A percentile compares a stretch with the other conserved stretches of the same genome.
phyloP scores from a whole-genome alignment of 2,888 invertebrate genomes.

The Mellilla xanthometata region DNA sequence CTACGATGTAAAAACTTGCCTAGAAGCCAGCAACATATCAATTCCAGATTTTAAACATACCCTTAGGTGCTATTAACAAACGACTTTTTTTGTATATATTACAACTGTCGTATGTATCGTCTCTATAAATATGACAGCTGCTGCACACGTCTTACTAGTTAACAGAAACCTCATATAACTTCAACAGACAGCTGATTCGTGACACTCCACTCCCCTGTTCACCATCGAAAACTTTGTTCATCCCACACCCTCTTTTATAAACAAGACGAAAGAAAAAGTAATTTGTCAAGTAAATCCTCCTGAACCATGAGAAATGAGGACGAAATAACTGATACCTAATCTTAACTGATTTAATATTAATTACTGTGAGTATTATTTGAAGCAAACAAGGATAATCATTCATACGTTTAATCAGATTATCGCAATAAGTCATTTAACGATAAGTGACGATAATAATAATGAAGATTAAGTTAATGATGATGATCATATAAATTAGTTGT shows the following conservation, averaged over 20 bases:
- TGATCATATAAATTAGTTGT: neutral
- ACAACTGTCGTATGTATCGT: no score
- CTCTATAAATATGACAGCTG: no score
- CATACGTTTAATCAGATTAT: constrained; percentile 3
- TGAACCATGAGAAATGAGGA: constrained; percentile 28
- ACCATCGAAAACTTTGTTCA: constrained; percentile 12
- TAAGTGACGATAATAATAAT: constrained; percentile 1
- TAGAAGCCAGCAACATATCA: no score
- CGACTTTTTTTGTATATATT: no score
- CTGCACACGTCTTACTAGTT: neutral
- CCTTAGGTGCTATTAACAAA: no score
- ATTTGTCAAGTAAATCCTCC: constrained; percentile 77
- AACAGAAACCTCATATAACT: neutral
- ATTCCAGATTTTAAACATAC: no score
- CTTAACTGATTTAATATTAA: constrained; percentile 58
- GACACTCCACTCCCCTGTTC: constrained; percentile 17
- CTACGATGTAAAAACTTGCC: no score
- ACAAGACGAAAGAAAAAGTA: constrained; percentile 73
- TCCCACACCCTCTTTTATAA: constrained; percentile 35
- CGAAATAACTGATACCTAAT: constrained; percentile 28
- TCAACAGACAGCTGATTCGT: constrained; percentile 7
- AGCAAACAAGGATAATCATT: constrained; percentile 2
- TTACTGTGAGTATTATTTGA: constrained; percentile 37
- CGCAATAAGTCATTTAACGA: constrained; percentile 1
- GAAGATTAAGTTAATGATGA: neutral